Evolutionary conservation across 2,888 invertebrate genomes (phyloP).

Genomic region (Hemistola chrysoprasaria): DNA sequence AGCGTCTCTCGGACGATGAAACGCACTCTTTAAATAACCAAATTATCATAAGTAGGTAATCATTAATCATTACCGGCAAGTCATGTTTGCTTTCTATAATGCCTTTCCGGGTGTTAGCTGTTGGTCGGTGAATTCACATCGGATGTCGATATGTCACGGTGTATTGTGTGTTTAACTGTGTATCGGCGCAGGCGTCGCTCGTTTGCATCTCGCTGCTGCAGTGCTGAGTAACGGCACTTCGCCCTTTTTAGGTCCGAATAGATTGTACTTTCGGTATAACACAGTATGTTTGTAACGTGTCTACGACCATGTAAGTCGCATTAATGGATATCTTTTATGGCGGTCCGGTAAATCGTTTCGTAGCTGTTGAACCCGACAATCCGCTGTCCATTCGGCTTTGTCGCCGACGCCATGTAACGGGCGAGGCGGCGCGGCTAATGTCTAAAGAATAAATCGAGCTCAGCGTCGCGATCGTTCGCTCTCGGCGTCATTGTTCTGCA

Average conservation of each 20-base stretch:
- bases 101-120: constrained; percentile 35
- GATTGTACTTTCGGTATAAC: constrained; percentile 46
- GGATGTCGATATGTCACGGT: constrained; percentile 45
- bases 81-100: constrained; percentile 51
- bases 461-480: constrained; percentile 22
- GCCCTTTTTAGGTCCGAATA: constrained; percentile 55
- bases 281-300: constrained; percentile 33
- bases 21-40: constrained; percentile 27
- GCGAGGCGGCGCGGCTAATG: constrained; percentile 9
- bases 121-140: constrained; percentile 39
- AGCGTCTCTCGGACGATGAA: constrained; percentile 33
- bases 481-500: constrained; percentile 39
- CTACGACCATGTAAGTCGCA: constrained; percentile 28
- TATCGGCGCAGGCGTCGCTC: constrained; percentile 33
- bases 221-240: constrained; percentile 56
- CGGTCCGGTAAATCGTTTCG: constrained; percentile 5
- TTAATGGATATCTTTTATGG: constrained; percentile 18
- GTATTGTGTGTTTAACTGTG: constrained; percentile 52
- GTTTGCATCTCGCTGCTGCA: constrained; percentile 60
- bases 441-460: constrained; percentile 13
- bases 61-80: constrained; percentile 37
- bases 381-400: constrained; percentile 9
- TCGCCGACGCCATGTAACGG: neutral
- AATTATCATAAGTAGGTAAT: constrained; percentile 52
- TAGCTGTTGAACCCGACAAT: constrained; percentile 15